These are phyloP conservation scores for Melieria crassipennis DNA, from an alignment of 2,888 invertebrate genomes.

Conservation along the genomic window DNA sequence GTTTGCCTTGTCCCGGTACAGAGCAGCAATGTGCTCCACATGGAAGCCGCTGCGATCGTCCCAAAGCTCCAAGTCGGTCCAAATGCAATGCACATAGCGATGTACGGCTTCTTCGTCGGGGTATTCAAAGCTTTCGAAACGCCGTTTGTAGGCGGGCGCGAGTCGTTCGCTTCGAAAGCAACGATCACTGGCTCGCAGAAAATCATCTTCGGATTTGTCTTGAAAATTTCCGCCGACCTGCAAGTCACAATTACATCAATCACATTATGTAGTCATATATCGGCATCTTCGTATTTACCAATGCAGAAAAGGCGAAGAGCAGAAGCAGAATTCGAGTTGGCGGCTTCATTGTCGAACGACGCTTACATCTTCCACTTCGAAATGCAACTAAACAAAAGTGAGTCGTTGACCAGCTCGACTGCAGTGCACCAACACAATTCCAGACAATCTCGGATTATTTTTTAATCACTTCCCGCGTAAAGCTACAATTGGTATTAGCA, in stretches of 20 bases:
- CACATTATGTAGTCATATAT: background rate
- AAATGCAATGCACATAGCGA: conserved; percentile 44
- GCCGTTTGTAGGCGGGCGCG: conserved; percentile 19
- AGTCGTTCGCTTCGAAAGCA: conserved; percentile 32
- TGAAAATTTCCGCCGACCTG: conserved; percentile 33
- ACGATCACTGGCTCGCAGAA: conserved; percentile 37
- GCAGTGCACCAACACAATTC: no score
- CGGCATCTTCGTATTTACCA: background rate
- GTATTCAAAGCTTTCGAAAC: conserved; percentile 42
- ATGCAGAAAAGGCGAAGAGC: background rate
- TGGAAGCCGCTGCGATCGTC: conserved; percentile 45
- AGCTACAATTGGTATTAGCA: no score
- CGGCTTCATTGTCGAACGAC: background rate
- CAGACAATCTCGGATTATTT: no score
- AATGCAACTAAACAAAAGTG: background rate
- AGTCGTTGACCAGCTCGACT: background rate
- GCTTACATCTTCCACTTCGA: background rate
- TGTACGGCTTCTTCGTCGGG: conserved; percentile 45
- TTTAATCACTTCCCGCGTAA: no score
- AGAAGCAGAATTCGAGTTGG: background rate
- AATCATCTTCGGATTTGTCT: conserved; percentile 39
- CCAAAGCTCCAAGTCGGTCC: conserved; percentile 44
- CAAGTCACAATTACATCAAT: background rate
- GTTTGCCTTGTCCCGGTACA: conserved; percentile 46
- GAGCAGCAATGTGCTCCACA: conserved; percentile 44